Evolutionary conservation across 2,113 vertebrate species (phyloP), one percentile per base, ranked within the genome.

Genomic region (Grus americana): DNA sequence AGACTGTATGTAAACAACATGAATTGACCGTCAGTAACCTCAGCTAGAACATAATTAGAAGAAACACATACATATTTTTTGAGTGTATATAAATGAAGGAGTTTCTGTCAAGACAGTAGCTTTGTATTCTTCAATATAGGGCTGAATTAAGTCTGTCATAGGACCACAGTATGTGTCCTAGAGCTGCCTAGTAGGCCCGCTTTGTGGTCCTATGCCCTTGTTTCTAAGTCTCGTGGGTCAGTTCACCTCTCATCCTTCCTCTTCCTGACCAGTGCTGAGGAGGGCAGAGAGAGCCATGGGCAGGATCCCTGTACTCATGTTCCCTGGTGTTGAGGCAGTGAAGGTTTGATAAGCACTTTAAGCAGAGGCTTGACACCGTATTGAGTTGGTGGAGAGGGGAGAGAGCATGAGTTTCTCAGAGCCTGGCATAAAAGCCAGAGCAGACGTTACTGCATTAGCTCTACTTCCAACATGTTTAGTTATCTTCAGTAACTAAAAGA

Each of bases 1-100:
- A 76, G 79, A 67, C 88, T 97, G 58, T 94, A 55, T 85, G 76
- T 96, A 97, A 96, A 95, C 96, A 96, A 76, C 80, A 54, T 81
- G 81, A 91, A 82, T 4, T 84, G 90, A 81, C 87, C 1, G 1
- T 72, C 88, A 66, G 66, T 97, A 90, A 89, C 84, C 90, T 93
- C 24, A 15, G 42, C 57, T 52, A 40, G 47, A 76, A 68, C 23
- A 23, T 62, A 70, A 26, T 46, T 42, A 58, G 22, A 78, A 68
- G 79, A 87, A 76, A 89, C 10, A 3, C 20, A 52, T 17, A 74
- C 3, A 1, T 32, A 21, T 32, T 74, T 85, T 46, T 34, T 54
- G 17, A 47, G 30, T 36, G 18, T 75, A 50, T 75, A 55, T 36
- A 81, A 79, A 71, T 47, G 7, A 73, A 52, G 16, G 40, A 17